Evolutionary conservation across 2,888 invertebrate genomes (phyloP).

Genomic region (Brenthis hecate): DNA sequence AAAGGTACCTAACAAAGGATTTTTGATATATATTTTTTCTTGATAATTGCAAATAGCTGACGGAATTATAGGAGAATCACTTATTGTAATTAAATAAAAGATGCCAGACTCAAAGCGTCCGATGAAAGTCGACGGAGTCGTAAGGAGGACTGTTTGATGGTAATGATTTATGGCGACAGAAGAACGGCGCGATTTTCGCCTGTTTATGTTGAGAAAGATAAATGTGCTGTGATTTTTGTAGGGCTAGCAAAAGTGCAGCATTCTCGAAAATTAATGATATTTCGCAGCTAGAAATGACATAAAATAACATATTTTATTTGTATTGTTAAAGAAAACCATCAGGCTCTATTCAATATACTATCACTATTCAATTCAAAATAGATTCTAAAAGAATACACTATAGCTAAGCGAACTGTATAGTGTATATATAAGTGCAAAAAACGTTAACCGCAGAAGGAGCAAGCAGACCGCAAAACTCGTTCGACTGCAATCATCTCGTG

Average conservation of each 20-base stretch:
- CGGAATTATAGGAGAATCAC: constrained; percentile 77
- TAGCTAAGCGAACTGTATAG: constrained; percentile 66
- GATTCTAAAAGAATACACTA: constrained; percentile 37
- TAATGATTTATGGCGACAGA: constrained; percentile 79
- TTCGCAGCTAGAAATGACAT: neutral
- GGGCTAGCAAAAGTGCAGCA: constrained; percentile 56
- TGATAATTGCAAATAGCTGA: constrained; percentile 75
- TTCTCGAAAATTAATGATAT: constrained; percentile 45
- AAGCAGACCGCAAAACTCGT: constrained; percentile 61
- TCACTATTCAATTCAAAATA: neutral
- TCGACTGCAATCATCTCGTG: constrained; percentile 65
- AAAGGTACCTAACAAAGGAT: neutral
- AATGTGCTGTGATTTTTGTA: constrained; percentile 67
- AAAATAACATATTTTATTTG: neutral
- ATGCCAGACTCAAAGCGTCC: constrained; percentile 77
- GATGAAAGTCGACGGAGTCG: constrained; percentile 71
- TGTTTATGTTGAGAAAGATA: constrained; percentile 73
- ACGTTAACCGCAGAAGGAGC: constrained; percentile 61
- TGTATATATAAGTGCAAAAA: constrained; percentile 68
- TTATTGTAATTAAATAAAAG: constrained; percentile 81
- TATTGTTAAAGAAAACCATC: neutral
- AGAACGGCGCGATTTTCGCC: constrained; percentile 72
- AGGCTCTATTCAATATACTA: neutral
- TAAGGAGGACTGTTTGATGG: constrained; percentile 67
- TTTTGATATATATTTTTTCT: neutral